Evolutionary conservation across 2,888 invertebrate species (phyloP), one percentile per base, ranked within the genome.

Genomic region (Allophyes oxyacanthae): DNA sequence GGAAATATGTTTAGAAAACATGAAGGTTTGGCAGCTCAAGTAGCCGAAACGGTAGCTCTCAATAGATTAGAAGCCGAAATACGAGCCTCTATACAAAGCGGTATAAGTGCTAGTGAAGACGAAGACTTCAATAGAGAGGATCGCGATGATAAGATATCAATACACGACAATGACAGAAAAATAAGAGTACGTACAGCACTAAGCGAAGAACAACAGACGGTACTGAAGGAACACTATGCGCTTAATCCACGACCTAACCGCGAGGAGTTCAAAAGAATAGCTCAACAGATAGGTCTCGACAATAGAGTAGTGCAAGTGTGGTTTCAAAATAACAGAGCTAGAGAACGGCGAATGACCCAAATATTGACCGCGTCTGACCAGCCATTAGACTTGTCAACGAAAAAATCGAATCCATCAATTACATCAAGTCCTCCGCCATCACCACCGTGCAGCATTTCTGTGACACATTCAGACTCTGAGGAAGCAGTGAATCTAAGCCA

Each of bases 281-380:
- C 99, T 2, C 96, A 97, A 14, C 95, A 95, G 60, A 94, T 96
- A 37, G 96, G 96, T 49, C 96, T 97, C 76, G 97, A 96, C 53
- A 96, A 97, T 37, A 94, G 98, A 55, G 97, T 98, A 0, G 97
- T 97, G 3, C 97, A 99, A 94, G 99, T 99, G 6, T 99, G 99
- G 99, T 99, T 99, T 86, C 99, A 99, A 92, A 99, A 99, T 87
- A 98, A 98, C 69, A 95, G 99, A 67, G 99, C 99, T 0, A 95
- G 98, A 49, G 98, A 98, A 82, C 95, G 98, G 42, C 95, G 98
- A 73, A 87, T 95, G 89, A 95, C 67, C 9, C 67, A 67, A 65
- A 59, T 94, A 33, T 70, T 86, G 25, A 79, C 86, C 0, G 78
- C 84, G 41, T 84, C 91, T 3, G 98, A 98, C 78, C 97, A 98